Conservation (phyloP, 2,888 invertebrate species). For the Isotomurus palustris region DNA sequence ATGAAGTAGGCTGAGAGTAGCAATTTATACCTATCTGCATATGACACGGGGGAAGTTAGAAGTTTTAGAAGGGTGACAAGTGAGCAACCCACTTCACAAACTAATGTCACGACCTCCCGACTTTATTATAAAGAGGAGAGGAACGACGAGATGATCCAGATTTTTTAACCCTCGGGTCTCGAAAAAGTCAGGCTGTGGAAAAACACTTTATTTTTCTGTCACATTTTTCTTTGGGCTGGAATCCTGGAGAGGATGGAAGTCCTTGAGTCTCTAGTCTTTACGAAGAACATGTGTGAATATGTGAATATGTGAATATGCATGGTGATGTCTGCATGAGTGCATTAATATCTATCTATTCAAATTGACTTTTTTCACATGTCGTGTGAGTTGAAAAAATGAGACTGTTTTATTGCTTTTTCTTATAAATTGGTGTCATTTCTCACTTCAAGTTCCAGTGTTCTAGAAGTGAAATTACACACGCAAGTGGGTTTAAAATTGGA, state of each 20-base stretch:
- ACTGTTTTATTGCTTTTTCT: constrained; percentile 24
- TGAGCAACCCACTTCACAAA: background rate
- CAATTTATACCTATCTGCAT: no score
- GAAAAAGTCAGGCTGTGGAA: background rate
- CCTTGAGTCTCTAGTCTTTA: no score
- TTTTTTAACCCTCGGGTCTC: constrained; percentile 3
- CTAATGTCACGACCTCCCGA: background rate
- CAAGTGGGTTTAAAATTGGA: no score
- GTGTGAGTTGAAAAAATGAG: constrained; percentile 25
- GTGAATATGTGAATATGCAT: no score
- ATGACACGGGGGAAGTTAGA: no score
- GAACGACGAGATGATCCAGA: constrained; percentile 3
- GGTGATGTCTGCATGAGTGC: constrained; percentile 8
- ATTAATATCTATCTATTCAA: constrained; percentile 24
- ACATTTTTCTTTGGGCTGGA: no score
- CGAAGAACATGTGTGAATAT: no score
- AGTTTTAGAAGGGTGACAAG: background rate
- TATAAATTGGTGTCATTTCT: constrained; percentile 20
- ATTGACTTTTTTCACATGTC: constrained; percentile 25
- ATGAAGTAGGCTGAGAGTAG: constrained; percentile 9
- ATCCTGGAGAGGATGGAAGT: no score
- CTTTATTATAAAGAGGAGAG: background rate
- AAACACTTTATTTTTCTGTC: constrained; percentile 1
- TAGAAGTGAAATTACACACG: no score
- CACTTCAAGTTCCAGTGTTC: constrained; percentile 5